phyloP scores from a whole-genome alignment of 2,113 vertebrate genomes.

The Tragelaphus imberbis region DNA sequence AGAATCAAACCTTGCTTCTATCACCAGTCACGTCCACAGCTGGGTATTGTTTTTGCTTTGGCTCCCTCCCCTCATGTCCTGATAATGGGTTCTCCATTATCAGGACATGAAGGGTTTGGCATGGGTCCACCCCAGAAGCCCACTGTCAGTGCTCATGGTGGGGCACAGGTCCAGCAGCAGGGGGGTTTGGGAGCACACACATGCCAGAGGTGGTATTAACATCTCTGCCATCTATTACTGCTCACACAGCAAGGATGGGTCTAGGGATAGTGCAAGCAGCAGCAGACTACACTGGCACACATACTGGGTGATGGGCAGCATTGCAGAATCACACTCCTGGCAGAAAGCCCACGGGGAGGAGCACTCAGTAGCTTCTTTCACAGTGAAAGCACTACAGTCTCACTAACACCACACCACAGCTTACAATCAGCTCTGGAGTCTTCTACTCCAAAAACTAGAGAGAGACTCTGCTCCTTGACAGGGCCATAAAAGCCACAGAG shows the following conservation, averaged over 20 bases:
- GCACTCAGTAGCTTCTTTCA: background rate
- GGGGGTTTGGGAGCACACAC: rapidly evolving
- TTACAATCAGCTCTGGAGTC: background rate
- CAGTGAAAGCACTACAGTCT: rapidly evolving
- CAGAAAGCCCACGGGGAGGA: background rate
- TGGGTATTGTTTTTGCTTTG: no score
- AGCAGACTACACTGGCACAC: background rate
- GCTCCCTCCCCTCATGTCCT: no score
- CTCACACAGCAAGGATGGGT: background rate
- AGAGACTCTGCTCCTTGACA: background rate
- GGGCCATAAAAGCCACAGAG: background rate
- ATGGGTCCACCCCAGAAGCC: background rate
- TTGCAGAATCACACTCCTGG: background rate
- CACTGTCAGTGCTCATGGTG: background rate
- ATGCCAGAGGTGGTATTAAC: background rate
- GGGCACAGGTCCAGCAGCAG: background rate
- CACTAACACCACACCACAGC: background rate
- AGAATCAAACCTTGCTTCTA: no score
- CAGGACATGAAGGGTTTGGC: background rate
- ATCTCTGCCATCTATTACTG: background rate
- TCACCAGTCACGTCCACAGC: no score
- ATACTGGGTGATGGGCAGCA: background rate
- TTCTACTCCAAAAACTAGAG: background rate
- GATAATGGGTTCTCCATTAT: background rate
- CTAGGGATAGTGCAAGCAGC: background rate